Percentiles rank a stretch among this genome's conserved stretches.
Conservation (phyloP, 2,113 vertebrate species). For the Callionymus lyra region DNA sequence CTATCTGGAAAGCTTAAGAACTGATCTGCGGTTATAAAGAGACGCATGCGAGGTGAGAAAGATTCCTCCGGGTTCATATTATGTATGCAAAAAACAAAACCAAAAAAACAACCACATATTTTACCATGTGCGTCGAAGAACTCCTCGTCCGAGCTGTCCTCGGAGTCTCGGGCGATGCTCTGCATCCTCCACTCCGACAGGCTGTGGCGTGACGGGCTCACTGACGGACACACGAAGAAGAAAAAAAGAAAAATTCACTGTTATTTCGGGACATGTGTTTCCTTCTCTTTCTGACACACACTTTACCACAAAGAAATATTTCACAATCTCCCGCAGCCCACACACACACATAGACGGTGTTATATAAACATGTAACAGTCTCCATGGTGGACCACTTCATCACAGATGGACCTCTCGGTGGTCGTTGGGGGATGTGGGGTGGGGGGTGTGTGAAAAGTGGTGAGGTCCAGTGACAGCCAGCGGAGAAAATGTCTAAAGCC, state of each 20-base stretch:
- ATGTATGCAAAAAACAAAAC: too few relatives aligned
- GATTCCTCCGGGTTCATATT: not conserved
- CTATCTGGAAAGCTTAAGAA: conserved; percentile 63
- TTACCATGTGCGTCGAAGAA: conserved; percentile 95
- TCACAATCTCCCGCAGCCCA: conserved; percentile 22
- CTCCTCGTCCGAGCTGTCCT: conserved; percentile 90
- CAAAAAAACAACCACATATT: not conserved
- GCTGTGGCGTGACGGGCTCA: conserved; percentile 86
- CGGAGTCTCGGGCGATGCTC: conserved; percentile 90
- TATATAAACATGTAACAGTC: conserved; percentile 51
- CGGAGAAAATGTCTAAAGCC: conserved; percentile 19
- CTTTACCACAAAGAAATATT: conserved; percentile 13
- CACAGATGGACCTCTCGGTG: conserved; percentile 45
- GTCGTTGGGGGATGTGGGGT: too few relatives aligned
- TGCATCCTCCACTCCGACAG: conserved; percentile 96
- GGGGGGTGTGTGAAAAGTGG: conserved; percentile 19
- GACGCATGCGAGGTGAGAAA: conserved; percentile 40
- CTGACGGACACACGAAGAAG: conserved; percentile 65
- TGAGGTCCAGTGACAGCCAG: conserved; percentile 9
- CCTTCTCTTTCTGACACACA: conserved; percentile 8
- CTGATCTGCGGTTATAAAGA: conserved; percentile 61
- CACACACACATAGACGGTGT: conserved; percentile 19
- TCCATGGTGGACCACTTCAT: conserved; percentile 38
- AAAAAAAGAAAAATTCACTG: conserved; percentile 32
- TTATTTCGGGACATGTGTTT: conserved; percentile 42